A percentile compares a stretch with the other conserved stretches of the same genome.
These are phyloP conservation scores for Reinhardtius hippoglossoides DNA, from an alignment of 2,113 vertebrate genomes.

Conservation along the genomic window DNA sequence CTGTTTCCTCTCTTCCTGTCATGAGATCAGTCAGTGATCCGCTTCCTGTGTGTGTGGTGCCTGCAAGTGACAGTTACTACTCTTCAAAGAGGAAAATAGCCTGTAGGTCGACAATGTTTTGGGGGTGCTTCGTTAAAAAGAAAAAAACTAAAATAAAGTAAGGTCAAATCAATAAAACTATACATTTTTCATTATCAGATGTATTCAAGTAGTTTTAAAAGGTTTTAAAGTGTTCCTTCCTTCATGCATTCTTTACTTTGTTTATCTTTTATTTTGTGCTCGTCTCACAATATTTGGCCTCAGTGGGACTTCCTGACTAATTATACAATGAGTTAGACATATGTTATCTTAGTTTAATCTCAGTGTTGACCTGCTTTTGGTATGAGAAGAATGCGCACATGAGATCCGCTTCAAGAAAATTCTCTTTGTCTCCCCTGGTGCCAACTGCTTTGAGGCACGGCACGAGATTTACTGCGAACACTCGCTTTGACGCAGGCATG, in stretches of 20 bases:
- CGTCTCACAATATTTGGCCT: background rate
- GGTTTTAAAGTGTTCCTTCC: background rate
- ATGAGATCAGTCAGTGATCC: conserved; percentile 38
- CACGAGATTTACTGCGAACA: conserved; percentile 41
- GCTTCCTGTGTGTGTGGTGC: conserved; percentile 62
- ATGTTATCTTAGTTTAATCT: conserved; percentile 56
- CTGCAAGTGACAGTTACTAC: conserved; percentile 45
- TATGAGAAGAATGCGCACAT: conserved; percentile 59
- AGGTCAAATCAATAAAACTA: background rate
- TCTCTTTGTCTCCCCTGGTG: conserved; percentile 40
- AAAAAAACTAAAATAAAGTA: background rate
- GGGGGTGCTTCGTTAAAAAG: background rate
- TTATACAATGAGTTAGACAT: conserved; percentile 2
- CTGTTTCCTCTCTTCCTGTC: conserved; percentile 56
- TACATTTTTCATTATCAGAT: background rate
- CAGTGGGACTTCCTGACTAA: background rate
- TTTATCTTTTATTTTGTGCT: background rate
- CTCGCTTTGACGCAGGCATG: conserved; percentile 52
- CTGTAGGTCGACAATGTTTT: too few species aligned
- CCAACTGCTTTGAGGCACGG: conserved; percentile 54
- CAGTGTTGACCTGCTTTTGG: conserved; percentile 48
- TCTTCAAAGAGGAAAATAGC: background rate
- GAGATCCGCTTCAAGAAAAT: conserved; percentile 36
- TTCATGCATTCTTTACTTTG: background rate
- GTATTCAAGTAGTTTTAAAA: background rate